phyloP scores from a whole-genome alignment of 2,113 vertebrate species.

The Fregata magnificens region DNA sequence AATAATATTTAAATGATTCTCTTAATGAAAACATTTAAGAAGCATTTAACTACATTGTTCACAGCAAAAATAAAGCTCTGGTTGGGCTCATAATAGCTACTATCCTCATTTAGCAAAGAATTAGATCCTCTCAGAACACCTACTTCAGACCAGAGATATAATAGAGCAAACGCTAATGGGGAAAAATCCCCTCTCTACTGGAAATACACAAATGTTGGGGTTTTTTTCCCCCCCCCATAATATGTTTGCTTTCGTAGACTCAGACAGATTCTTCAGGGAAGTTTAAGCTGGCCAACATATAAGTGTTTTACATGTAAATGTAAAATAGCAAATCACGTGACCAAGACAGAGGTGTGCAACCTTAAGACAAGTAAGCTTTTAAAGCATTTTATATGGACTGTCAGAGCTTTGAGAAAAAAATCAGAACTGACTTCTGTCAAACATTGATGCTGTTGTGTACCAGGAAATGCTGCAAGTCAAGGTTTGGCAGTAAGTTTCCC shows the following conservation, averaged over 20 bases:
- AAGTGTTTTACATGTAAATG: background rate
- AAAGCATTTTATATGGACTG: background rate
- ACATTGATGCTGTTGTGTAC: background rate
- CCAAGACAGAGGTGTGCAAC: background rate
- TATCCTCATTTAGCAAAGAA: background rate
- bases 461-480: background rate
- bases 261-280: background rate
- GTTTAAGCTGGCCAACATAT: background rate
- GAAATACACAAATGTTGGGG: no score
- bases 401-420: background rate
- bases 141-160: background rate
- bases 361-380: background rate
- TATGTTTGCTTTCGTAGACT: background rate
- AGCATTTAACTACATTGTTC: background rate
- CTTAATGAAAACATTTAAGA: background rate
- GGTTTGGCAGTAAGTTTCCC: background rate
- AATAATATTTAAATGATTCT: background rate
- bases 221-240: rapidly evolving
- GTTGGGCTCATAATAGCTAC: background rate
- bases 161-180: background rate
- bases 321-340: background rate
- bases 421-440: background rate
- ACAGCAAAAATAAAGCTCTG: background rate
- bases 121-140: background rate
- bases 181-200: background rate